These are phyloP conservation scores for Hesperia comma DNA, from an alignment of 2,888 invertebrate species.

Conservation along the genomic window DNA sequence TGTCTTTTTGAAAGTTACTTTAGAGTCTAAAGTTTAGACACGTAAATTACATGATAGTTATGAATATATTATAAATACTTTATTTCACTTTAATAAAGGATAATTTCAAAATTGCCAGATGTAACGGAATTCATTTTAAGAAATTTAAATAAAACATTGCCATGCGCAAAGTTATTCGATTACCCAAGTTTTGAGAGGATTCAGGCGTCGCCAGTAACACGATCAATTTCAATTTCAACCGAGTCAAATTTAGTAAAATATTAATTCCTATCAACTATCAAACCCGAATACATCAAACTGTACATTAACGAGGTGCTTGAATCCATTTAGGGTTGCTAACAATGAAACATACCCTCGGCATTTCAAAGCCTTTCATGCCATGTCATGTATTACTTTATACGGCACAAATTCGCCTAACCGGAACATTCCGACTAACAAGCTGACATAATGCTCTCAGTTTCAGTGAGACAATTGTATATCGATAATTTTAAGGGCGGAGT, in stretches of 20 bases:
- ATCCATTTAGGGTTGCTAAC: constrained; percentile 12
- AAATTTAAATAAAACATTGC: too few relatives aligned
- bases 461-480: constrained; percentile 16
- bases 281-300: constrained; percentile 3
- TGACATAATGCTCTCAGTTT: constrained; percentile 12
- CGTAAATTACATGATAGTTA: too few relatives aligned
- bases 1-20: too few relatives aligned
- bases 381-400: constrained; percentile 13
- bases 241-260: constrained; percentile 2
- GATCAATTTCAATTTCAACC: neutral
- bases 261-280: constrained; percentile 4
- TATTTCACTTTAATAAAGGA: too few relatives aligned
- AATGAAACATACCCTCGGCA: constrained; percentile 12
- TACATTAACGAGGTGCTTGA: constrained; percentile 4
- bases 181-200: neutral
- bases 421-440: constrained; percentile 17
- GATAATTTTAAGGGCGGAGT: constrained; percentile 5
- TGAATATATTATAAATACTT: too few relatives aligned
- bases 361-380: constrained; percentile 9
- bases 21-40: too few relatives aligned
- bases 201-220: neutral
- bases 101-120: too few relatives aligned
- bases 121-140: too few relatives aligned
- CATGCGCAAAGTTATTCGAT: too few relatives aligned
- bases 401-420: constrained; percentile 1